Base-by-base conservation (phyloP, 1,140 invertebrate genomes). In the Leptopilina boulardi region DNA sequence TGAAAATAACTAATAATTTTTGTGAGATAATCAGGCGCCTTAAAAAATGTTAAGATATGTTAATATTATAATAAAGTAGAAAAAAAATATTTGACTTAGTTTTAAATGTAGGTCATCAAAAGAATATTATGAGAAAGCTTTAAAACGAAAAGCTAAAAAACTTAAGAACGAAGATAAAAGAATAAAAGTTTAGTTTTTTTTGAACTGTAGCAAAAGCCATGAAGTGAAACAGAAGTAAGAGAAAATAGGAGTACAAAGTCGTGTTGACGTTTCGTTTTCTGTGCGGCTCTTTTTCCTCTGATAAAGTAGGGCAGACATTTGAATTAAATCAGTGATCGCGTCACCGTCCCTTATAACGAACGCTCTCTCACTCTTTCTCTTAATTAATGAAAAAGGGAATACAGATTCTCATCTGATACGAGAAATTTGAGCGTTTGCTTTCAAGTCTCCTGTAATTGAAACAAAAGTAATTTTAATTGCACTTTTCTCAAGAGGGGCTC, bases 291-390 rank as follows among this genome's bases (percentile, higher is more conserved):
- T 56, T 56, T 23, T 30, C 47, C 23, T 26, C 10, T 26, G 15
- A 26, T 26, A 66, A 66, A 66, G 56, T 66, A 66, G 21, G 56
- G 3, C 21, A 66, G 56, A 66, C 11, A 66, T 66, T 66, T 30
- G 56, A 66, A 66, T 30, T 30, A 26, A 66, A 66, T 66, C 56
- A 66, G 56, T 66, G 56, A 30, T 66, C 56, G 2, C 6, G 21
- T 11, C 19, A 23, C 21, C 10, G 54, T 59, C 54, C 10, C 54
- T 59, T 23, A 59, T 54, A 54, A 54, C 18, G 18, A n/a, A 54
- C 47, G n/a, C n/a, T 54, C 47, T 54, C 15, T 54, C 19, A 54
- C 5, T 54, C 47, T 2, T 6, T 54, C 47, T 54, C 15, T 54
- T 54, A 54, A 19, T 54, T 19, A 54, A 54, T 54, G 51, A 19